These are phyloP conservation scores for Tethea ocularis DNA, from an alignment of 2,888 invertebrate species.

Conservation along the genomic window DNA sequence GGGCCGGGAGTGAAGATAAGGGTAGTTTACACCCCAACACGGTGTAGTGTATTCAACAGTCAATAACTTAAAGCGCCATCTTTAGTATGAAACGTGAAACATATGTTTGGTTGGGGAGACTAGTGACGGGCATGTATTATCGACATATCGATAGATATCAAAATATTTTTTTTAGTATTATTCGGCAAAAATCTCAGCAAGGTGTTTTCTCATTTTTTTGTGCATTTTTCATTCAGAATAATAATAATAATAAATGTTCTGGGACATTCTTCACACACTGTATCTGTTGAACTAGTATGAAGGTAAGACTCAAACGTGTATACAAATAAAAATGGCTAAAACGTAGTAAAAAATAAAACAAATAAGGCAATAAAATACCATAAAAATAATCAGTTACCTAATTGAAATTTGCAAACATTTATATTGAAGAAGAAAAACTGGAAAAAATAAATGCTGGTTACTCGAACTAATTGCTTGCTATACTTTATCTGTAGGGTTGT, in stretches of 20 bases:
- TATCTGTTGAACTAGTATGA: too few species aligned
- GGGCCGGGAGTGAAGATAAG: not conserved
- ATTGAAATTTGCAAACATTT: conserved; percentile 2
- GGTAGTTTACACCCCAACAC: not conserved
- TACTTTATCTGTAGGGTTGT: not conserved
- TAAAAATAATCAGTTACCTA: not conserved
- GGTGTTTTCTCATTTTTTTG: too few species aligned
- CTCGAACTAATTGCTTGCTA: conserved; percentile 5
- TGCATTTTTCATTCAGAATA: too few species aligned
- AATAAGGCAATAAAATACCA: not conserved
- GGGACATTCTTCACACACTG: too few species aligned
- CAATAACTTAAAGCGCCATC: conserved; percentile 41
- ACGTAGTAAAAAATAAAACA: not conserved
- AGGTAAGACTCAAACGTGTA: too few species aligned
- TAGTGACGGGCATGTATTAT: conserved; percentile 14
- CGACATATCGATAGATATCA: conserved; percentile 5
- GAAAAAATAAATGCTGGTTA: not conserved
- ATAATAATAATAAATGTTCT: too few species aligned
- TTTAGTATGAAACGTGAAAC: conserved; percentile 38
- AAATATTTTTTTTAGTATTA: not conserved
- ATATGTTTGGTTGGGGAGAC: conserved; percentile 40
- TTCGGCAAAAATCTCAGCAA: too few species aligned
- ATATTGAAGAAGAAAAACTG: not conserved
- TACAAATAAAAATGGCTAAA: too few species aligned
- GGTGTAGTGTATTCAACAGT: conserved; percentile 13